Conservation (phyloP, 2,888 invertebrate genomes). For the Phymatocera aterrima region DNA sequence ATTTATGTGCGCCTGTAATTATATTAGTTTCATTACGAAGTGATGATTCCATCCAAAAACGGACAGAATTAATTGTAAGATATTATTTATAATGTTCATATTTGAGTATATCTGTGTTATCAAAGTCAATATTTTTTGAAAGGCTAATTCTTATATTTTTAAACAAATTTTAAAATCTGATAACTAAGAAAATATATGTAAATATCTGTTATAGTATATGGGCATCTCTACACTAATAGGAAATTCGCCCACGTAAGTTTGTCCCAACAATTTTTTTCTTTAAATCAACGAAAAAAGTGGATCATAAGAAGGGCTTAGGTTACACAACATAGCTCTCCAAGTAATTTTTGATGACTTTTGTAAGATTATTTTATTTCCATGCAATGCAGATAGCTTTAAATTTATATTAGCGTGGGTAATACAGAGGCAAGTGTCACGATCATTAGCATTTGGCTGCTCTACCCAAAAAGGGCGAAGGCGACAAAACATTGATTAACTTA, state of each 20-base stretch:
- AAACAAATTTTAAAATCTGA: not conserved
- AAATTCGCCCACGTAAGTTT: too few relatives aligned
- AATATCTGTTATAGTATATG: too few relatives aligned
- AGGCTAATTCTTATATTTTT: not conserved
- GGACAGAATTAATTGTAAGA: not conserved
- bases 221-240: too few relatives aligned
- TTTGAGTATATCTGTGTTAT: not conserved
- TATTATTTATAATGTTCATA: not conserved
- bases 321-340: slow-evolving; percentile 46
- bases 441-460: too few relatives aligned
- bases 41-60: not conserved
- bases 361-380: slow-evolving; percentile 38
- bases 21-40: not conserved
- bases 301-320: too few relatives aligned
- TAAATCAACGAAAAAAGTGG: too few relatives aligned
- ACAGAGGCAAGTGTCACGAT: too few relatives aligned
- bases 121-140: not conserved
- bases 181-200: not conserved
- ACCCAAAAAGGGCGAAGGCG: too few relatives aligned
- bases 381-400: slow-evolving; percentile 40
- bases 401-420: slow-evolving; percentile 47
- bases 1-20: slow-evolving; percentile 5
- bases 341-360: slow-evolving; percentile 30
- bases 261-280: too few relatives aligned
- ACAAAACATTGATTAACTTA: slow-evolving; percentile 52